Evolutionary conservation across 2,797 vertebrate species (phyloP), one percentile per base, ranked within the genome.

Genomic region (Scleropages formosus): DNA sequence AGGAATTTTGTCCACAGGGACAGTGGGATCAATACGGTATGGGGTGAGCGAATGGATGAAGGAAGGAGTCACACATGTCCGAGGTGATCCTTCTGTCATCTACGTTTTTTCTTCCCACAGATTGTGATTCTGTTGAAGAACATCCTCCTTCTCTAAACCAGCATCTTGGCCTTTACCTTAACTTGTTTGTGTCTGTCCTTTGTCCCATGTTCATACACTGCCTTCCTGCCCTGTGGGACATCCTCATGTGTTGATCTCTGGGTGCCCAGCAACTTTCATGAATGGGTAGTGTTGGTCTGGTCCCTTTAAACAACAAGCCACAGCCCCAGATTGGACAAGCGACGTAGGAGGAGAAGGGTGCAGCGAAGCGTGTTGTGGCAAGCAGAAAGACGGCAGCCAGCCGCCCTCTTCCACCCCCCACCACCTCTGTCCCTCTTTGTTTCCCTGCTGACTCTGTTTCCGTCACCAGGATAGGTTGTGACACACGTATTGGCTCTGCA

Each of bases 401-500:
- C 18, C 26, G 47, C 20, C 39, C 69, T 27, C 73, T 78, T 31
- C 69, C 74, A 79, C 62, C 64, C 46, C 76, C 73, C 66, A 51
- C 64, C 44, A 64, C 78, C 74, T 76, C 70, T 77, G 59, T 74
- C 24, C 18, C 58, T 78, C 62, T 74, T 73, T 80, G 72, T 75
- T 75, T 83, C 78, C 66, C 74, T 53, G 61, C 60, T 77, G 62
- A 65, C 75, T 77, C 60, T 61, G 26, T 20, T 44, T 58, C 76
- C 56, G 60, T 78, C 77, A 74, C 39, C 53, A 56, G 60, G 71
- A 83, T 78, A 61, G 81, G 56, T 77, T 78, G 77, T 82, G 83
- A 80, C 84, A 72, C 74, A 82, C 78, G 85, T 82, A 84, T 77
- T 78, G 80, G 82, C 82, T 76, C 64, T 78, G 76, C 73, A 72